Base-by-base conservation (phyloP, 2,113 vertebrate genomes). In the Mellivora capensis region DNA sequence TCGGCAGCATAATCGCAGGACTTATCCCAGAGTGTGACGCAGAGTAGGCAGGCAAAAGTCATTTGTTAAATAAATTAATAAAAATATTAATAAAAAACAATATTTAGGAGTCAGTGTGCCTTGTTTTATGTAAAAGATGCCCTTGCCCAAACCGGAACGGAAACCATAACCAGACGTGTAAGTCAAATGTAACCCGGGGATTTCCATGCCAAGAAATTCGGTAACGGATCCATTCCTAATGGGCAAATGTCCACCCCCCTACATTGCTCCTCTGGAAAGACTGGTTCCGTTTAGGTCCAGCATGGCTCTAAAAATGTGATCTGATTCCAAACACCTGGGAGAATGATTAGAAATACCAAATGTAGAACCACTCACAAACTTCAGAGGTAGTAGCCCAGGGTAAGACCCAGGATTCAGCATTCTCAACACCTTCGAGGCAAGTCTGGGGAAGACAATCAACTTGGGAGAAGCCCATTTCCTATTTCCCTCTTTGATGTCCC, bases 201-300 rank as follows among this genome's bases (percentile, higher is more conserved):
- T n/a, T 94, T 72, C 85, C n/a, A 44, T 52, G 83, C 67, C 52
- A 39, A 93, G 76, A 79, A 90, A 76, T 71, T 54, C 18, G 67
- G 44, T 62, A 76, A 74, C 5, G 31, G 80, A n/a, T 44, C 87
- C n/a, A 37, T 69, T 79, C 5, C 21, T 52, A 44, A 93, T 13
- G 42, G 69, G 27, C 57, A 84, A 49, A 88, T 76, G 3, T 25
- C 42, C 6, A 47, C 31, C 62, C 44, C 37, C 25, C 39, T 13
- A 23, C 17, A 13, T 49, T 57, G 61, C 0, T 86, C 57, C 7
- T 90, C 34, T 61, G 69, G 31, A 42, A 67, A 76, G 44, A n/a
- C 3, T 69, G 34, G 8, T 54, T 90, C 91, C 59, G 3, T 61
- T 90, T n/a, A 85, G 44, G 84, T 27, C 20, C 0, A 27, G 31